Conservation (phyloP, 64 coral and sea anemone species). For the Anthopleura sola region DNA sequence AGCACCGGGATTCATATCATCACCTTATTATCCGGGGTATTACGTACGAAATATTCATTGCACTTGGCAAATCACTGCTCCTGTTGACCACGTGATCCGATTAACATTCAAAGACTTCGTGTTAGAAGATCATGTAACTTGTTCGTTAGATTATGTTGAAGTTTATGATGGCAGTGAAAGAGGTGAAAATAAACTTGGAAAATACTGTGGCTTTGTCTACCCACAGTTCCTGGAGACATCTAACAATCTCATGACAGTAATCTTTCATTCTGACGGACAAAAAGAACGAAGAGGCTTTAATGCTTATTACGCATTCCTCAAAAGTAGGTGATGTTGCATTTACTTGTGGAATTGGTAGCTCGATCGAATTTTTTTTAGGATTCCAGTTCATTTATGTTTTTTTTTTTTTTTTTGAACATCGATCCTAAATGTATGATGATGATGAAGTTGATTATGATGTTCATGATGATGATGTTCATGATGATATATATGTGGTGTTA, state of each 20-base stretch:
- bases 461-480: too few relatives aligned
- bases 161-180: background rate
- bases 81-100: background rate
- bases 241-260: background rate
- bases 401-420: too few relatives aligned
- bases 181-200: background rate
- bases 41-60: background rate
- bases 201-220: background rate
- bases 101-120: background rate
- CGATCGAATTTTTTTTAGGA: too few relatives aligned
- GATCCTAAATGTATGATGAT: too few relatives aligned
- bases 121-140: background rate
- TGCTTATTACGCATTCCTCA: background rate
- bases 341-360: too few relatives aligned
- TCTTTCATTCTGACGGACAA: background rate
- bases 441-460: too few relatives aligned
- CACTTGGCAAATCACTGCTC: conserved; percentile 14
- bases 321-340: background rate
- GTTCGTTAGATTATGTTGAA: background rate
- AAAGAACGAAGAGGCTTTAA: background rate
- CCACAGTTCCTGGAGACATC: background rate
- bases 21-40: conserved; percentile 4
- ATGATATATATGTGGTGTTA: background rate
- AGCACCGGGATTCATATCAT: conserved; percentile 3
- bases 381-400: too few relatives aligned